phyloP scores from a whole-genome alignment of 2,888 invertebrate species.

The Boloria euphrosyne region DNA sequence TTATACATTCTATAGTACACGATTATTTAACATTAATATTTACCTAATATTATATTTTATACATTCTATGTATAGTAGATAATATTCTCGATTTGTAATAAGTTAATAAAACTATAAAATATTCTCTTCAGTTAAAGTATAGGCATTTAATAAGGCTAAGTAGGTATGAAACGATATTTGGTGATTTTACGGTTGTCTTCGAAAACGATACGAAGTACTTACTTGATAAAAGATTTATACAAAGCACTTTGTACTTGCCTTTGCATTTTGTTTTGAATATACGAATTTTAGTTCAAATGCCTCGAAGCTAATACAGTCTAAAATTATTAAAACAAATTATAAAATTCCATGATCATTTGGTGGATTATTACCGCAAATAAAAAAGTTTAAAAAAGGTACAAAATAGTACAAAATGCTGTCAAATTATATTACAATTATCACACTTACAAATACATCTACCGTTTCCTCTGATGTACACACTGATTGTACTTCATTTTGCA shows the following conservation, averaged over 20 bases:
- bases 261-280: conserved; percentile 49
- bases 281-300: conserved; percentile 35
- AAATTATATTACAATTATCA: conserved; percentile 40
- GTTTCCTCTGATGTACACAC: conserved; percentile 26
- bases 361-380: conserved; percentile 38
- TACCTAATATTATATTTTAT: conserved; percentile 73
- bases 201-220: conserved; percentile 64
- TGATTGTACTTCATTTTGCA: conserved; percentile 38
- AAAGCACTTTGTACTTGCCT: conserved; percentile 80
- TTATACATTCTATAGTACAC: conserved; percentile 80
- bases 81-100: conserved; percentile 80
- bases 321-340: conserved; percentile 30
- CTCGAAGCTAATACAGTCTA: conserved; percentile 27
- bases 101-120: conserved; percentile 83
- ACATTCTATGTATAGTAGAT: conserved; percentile 80
- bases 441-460: conserved; percentile 26
- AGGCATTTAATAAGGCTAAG: conserved; percentile 81
- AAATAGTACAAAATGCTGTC: conserved; percentile 44
- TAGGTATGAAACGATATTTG: conserved; percentile 80
- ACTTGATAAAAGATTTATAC: conserved; percentile 61
- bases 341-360: conserved; percentile 41
- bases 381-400: conserved; percentile 42
- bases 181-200: conserved; percentile 68
- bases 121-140: conserved; percentile 78
- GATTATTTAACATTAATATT: conserved; percentile 80